These are phyloP conservation scores for Stenichneumon culpator DNA, from an alignment of 2,888 invertebrate species.

Conservation along the genomic window DNA sequence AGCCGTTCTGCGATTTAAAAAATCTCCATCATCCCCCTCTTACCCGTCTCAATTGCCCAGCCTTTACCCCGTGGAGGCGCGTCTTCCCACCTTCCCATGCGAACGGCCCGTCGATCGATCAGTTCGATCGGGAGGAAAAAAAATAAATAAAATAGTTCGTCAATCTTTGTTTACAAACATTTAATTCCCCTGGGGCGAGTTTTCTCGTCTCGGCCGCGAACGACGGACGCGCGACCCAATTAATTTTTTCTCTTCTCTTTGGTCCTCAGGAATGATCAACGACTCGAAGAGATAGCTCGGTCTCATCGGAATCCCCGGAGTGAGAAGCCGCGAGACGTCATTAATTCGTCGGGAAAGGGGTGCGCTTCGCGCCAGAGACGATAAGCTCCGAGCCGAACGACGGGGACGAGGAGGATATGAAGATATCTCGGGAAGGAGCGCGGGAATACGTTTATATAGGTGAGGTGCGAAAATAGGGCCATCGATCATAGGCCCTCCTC, in stretches of 20 bases:
- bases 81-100: conserved; percentile 18
- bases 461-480: conserved; percentile 66
- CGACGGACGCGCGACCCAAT: neutral
- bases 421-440: conserved; percentile 52
- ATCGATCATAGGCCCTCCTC: conserved; percentile 66
- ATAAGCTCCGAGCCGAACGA: neutral
- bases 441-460: neutral
- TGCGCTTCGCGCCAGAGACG: neutral
- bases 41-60: neutral
- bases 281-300: too few relatives aligned
- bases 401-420: conserved; percentile 44
- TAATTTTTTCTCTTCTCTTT: neutral
- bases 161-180: conserved; percentile 67
- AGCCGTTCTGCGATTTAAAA: conserved; percentile 68
- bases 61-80: neutral
- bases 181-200: conserved; percentile 21
- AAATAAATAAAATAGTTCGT: conserved; percentile 11
- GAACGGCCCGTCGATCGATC: conserved; percentile 41
- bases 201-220: neutral
- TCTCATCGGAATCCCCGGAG: too few relatives aligned
- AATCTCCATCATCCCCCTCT: conserved; percentile 41
- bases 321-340: too few relatives aligned
- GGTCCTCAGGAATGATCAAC: too few relatives aligned
- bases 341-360: too few relatives aligned
- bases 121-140: neutral